These are phyloP conservation scores for Merops nubicus DNA, from an alignment of 2,113 vertebrate species.

Conservation along the genomic window DNA sequence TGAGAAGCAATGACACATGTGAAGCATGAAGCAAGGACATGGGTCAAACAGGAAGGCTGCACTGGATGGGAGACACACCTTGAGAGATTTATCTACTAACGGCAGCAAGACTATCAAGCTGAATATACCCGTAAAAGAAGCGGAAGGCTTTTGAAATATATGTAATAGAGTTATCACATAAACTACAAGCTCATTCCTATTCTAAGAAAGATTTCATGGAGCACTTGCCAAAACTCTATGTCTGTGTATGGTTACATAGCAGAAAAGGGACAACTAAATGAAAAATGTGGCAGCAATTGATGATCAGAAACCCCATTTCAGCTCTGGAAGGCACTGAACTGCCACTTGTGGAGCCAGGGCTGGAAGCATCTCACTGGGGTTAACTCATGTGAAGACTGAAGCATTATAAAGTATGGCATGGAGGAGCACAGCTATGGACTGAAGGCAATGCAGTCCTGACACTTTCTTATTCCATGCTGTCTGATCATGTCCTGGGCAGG, in stretches of 20 bases:
- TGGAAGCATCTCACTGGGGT: neutral
- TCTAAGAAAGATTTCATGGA: neutral
- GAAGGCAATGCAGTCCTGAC: neutral
- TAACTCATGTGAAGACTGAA: neutral
- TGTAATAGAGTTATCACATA: neutral
- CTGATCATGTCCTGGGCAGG: rapidly evolving
- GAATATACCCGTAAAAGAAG: neutral
- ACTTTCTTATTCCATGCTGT: rapidly evolving
- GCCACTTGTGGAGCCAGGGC: neutral
- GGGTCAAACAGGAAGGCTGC: neutral
- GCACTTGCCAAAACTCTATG: neutral
- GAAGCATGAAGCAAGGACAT: neutral
- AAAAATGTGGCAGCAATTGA: neutral
- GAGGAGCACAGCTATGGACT: neutral
- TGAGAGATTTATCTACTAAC: neutral
- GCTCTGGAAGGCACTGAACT: neutral
- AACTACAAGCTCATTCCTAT: neutral
- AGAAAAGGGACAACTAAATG: neutral
- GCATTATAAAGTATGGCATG: neutral
- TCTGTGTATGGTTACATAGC: neutral
- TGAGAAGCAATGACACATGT: neutral
- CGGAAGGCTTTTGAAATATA: neutral
- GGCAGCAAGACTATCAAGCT: neutral
- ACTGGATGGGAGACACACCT: neutral
- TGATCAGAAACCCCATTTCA: neutral